Base-by-base conservation (phyloP, 2,797 vertebrate genomes). In the Tauraco hartlaubi region DNA sequence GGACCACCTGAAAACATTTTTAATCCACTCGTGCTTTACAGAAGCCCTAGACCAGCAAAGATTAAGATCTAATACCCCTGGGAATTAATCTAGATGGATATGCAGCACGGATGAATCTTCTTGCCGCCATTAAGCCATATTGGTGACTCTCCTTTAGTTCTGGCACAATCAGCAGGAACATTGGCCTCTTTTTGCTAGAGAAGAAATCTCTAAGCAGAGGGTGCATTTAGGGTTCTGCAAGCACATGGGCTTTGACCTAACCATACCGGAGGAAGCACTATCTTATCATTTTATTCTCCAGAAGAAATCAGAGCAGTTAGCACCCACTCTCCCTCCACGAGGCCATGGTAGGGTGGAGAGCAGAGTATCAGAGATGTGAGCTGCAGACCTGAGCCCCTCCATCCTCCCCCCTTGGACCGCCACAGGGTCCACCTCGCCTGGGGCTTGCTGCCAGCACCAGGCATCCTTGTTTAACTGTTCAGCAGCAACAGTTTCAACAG, bases 341-440 rank as follows among this genome's bases (percentile, higher is more conserved):
- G 41, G 12, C 22, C 7, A 3, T 6, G 35, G 22, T 12, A 74
- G 41, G 16, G 9, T 41, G 35, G 33, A 55, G 26, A 92, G 26
- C 16, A 79, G 69, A 90, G 39, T n/a, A 56, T 15, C 35, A 56
- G 74, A 28, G 23, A 17, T 9, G 5, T 26, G 44, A 33, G 14
- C 35, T 29, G 41, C 29, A 69, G 16, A 51, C 19, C 26, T 62
- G 44, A 64, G n/a, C 9, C 21, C 9, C 33, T 63, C 10, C 15
- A 31, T 84, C 25, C 12, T 85, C 35, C 25, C 35, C 25, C 31
- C 51, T 54, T 26, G 46, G 18, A 46, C 12, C 2, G 5, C 10
- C 2, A 4, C 18, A 52, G 12, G 11, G 4, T 33, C 46, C 2
- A 3, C 5, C 35, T 62, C 33, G 23, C 23, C 20, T 2, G 3